phyloP scores from a whole-genome alignment of 2,113 vertebrate genomes.

The Poeciliopsis prolifica region DNA sequence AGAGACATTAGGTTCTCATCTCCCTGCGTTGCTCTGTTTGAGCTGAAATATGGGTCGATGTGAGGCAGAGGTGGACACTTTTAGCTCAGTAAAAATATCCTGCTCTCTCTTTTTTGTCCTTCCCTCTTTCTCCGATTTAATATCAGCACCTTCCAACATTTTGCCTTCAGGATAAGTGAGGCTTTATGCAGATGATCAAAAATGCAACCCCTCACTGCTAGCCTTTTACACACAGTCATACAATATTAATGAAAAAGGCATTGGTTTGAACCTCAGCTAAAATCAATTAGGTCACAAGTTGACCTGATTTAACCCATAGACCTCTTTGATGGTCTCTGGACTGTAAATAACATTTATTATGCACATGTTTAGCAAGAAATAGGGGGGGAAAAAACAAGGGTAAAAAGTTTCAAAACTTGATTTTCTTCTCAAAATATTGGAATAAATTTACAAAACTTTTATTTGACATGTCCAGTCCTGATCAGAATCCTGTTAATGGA shows the following conservation, averaged over 20 bases:
- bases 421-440: background rate
- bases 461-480: background rate
- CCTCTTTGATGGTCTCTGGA: background rate
- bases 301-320: background rate
- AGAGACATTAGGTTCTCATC: conserved; percentile 40
- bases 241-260: background rate
- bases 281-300: background rate
- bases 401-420: background rate
- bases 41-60: conserved; percentile 70
- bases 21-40: conserved; percentile 49
- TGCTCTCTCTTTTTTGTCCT: conserved; percentile 34
- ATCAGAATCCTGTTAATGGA: background rate
- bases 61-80: conserved; percentile 69
- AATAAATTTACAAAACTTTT: background rate
- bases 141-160: conserved; percentile 5
- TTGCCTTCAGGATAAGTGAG: conserved; percentile 44
- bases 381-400: no score
- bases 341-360: background rate
- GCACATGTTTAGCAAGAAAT: background rate
- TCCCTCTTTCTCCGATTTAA: conserved; percentile 12
- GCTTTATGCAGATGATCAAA: conserved; percentile 13
- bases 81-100: conserved; percentile 73
- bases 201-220: conserved; percentile 6
- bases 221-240: conserved; percentile 29
- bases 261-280: background rate